A percentile compares a stretch with the other conserved stretches of the same genome.
These are phyloP conservation scores for Rhimphoctona megacephalus DNA, from an alignment of 2,888 invertebrate species.

Conservation along the genomic window DNA sequence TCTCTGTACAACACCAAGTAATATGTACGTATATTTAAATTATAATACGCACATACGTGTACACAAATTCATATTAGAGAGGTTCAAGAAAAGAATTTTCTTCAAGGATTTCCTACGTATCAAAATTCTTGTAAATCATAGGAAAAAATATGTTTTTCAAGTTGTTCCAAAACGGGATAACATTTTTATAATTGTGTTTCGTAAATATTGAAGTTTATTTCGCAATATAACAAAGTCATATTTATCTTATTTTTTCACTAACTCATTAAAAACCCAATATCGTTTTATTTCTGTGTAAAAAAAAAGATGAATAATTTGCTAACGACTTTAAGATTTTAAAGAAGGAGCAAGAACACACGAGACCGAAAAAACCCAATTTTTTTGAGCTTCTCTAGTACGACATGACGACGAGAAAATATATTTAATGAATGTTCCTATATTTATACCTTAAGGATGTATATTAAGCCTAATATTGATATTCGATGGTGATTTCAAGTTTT, in stretches of 20 bases:
- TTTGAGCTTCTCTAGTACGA: conserved; percentile 50
- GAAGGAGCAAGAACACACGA: neutral
- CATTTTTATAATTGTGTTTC: no score
- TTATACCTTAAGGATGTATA: conserved; percentile 83
- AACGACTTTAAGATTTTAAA: neutral
- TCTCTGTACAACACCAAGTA: conserved; percentile 83
- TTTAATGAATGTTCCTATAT: conserved; percentile 85
- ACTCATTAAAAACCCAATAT: no score
- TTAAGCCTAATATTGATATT: conserved; percentile 84
- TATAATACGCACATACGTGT: conserved; percentile 74
- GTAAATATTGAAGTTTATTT: neutral
- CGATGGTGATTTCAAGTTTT: conserved; percentile 84
- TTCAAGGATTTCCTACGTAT: neutral
- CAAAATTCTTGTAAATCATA: no score
- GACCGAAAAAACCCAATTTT: neutral
- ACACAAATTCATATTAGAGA: conserved; percentile 64
- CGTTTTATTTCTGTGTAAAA: no score
- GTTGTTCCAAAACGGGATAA: neutral
- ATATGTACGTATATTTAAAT: conserved; percentile 78
- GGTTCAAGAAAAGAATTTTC: conserved; percentile 10
- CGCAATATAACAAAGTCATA: neutral
- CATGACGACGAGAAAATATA: conserved; percentile 80
- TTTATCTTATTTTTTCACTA: neutral
- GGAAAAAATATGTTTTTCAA: neutral
- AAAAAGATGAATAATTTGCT: neutral